Conservation (phyloP, 2,113 vertebrate genomes). For the Datnioides undecimradiatus region DNA sequence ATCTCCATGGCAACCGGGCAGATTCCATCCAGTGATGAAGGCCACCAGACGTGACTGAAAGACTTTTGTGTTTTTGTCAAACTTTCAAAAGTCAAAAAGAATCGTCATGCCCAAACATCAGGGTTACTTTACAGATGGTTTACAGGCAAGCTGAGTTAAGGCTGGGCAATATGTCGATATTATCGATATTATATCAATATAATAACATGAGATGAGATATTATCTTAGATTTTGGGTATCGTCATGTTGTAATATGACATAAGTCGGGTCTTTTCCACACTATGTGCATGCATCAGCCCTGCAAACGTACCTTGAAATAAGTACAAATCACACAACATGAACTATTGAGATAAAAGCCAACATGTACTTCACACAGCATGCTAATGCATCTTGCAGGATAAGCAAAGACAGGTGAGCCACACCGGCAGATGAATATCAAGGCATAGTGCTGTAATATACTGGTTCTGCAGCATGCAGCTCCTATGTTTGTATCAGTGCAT, state of each 20-base stretch:
- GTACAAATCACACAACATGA: not conserved
- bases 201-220: too few species aligned
- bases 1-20: not conserved
- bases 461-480: not conserved
- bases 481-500: not conserved
- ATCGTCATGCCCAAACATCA: not conserved
- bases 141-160: too few species aligned
- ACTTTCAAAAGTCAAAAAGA: not conserved
- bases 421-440: not conserved
- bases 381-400: not conserved
- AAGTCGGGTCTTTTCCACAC: too few species aligned
- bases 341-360: too few species aligned
- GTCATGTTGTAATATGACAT: too few species aligned
- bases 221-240: too few species aligned
- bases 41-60: not conserved
- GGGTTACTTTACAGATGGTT: too few species aligned
- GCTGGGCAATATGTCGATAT: too few species aligned
- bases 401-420: not conserved
- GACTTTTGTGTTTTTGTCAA: not conserved
- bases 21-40: not conserved
- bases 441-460: not conserved
- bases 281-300: too few species aligned
- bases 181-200: too few species aligned
- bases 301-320: too few species aligned
- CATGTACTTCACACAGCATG: not conserved